phyloP scores from a whole-genome alignment of 1,140 invertebrate genomes.

The Orchesella cincta region DNA sequence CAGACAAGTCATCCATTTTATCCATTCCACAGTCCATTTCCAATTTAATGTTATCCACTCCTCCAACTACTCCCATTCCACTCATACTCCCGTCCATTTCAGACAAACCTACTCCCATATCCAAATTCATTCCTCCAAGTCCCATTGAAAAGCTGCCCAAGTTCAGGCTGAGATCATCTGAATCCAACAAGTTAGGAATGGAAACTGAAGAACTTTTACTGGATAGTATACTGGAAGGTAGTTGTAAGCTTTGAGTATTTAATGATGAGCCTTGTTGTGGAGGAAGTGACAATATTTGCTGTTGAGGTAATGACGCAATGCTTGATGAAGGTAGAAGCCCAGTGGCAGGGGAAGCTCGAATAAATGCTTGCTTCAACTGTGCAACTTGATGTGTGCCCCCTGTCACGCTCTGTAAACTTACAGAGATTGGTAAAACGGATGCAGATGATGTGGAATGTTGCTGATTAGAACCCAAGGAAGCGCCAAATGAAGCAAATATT shows the following conservation, averaged over 20 bases:
- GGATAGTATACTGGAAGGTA: constrained; percentile 13
- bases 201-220: neutral
- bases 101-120: neutral
- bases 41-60: constrained; percentile 10
- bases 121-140: constrained; percentile 22
- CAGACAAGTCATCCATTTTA: constrained; percentile 48
- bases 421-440: neutral
- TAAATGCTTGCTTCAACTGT: constrained; percentile 11
- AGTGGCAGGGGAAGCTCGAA: neutral
- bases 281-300: neutral
- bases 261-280: constrained; percentile 19
- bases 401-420: neutral
- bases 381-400: neutral
- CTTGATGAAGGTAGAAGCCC: neutral
- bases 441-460: neutral
- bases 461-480: neutral
- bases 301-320: neutral
- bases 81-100: neutral
- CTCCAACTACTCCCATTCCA: neutral
- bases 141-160: neutral
- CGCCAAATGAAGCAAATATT: neutral
- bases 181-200: constrained; percentile 12
- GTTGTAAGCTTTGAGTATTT: constrained; percentile 26
- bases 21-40: constrained; percentile 41
- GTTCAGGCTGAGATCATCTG: constrained; percentile 20